Base-by-base conservation (phyloP, 2,113 vertebrate species). In the Eclectus roratus region DNA sequence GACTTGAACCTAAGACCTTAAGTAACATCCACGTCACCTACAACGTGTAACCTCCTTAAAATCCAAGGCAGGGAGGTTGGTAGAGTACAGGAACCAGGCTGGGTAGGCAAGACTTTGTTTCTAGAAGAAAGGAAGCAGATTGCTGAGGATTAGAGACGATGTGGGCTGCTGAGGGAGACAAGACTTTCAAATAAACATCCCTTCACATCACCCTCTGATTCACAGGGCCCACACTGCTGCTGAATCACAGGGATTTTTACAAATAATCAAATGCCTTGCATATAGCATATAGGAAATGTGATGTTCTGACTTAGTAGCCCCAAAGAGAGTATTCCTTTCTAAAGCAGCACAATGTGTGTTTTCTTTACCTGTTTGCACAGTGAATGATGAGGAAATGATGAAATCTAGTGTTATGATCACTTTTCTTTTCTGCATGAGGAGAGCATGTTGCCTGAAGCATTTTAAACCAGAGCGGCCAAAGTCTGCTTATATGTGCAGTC, bases 221-320 rank as follows among this genome's bases (percentile, higher is more conserved):
- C 95, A 92, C 77, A 90, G 66, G 84, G 72, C 72, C 60, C 83
- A 55, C 43, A 80, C 72, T 9, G 50, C 88, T 91, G 82, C 85
- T 93, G 91, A 93, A 88, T 86, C 86, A 76, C 86, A n/a, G 56
- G 27, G 47, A 85, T 86, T 91, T 92, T 88, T 95, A 87, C 95
- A 96, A 95, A 96, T 93, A 97, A 94, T 94, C 93, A 91, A 93
- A 92, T 92, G 69, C 65, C 83, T 95, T 71, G 52, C 47, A 60
- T 91, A 65, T 94, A 61, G 41, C 31, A 39, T 92, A 56, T n/a
- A 60, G 60, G 91, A 94, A 96, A 91, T 53, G 47, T n/a, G 35
- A 63, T 76, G 83, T 84, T 94, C 68, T 72, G 88, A 73, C 58
- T 88, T 79, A 52, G 71, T 84, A 85, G 81, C 49, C 61, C 80